Base-by-base conservation (phyloP, 30 jellyfish, hydroid and myxozoan genomes). In the Pelagia noctiluca region DNA sequence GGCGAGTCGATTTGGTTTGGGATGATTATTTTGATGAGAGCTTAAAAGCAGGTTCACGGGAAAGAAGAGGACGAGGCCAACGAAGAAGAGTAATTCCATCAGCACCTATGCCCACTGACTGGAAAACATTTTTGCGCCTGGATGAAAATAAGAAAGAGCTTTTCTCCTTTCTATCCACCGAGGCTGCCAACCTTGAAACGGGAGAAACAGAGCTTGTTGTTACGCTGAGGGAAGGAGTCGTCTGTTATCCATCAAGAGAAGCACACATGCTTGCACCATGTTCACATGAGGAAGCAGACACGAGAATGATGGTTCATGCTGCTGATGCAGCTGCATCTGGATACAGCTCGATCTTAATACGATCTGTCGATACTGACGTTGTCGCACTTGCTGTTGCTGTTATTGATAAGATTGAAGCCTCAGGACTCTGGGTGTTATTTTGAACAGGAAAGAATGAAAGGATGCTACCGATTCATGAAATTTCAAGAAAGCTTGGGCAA, bases 311-410 rank as follows among this genome's bases (percentile, higher is more conserved):
- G 57, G 57, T 42, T 42, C 57, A 42, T 42, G 57, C 57, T 42
- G 57, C 57, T 42, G 57, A 42, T 42, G 57, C 57, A 42, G 57
- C 57, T 42, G 57, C 57, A 42, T 42, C 57, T 42, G 57, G 57
- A 42, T 42, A 42, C 57, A 42, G 57, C 57, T 42, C 57, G 57
- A 42, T 37, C 29, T 12, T 71, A 62, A 71, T 71, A 13, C 76
- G 84, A 31, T n/a, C 84, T 12, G 84, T 71, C 28, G 84, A 71
- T 35, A 31, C 84, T 30, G 84, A 75, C 30, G 87, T 49, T 30
- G 86, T 30, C 29, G 54, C 50, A 21, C 22, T 57, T 13, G 87
- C 62, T 12, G 24, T 24, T 48, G 84, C 76, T 46, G 67, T 35
- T n/a, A 11, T 24, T 29, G 35, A 28, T 46, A 35, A 71, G 48